Evolutionary conservation across 2,113 vertebrate genomes (phyloP).

Genomic region (Galbula dea): DNA sequence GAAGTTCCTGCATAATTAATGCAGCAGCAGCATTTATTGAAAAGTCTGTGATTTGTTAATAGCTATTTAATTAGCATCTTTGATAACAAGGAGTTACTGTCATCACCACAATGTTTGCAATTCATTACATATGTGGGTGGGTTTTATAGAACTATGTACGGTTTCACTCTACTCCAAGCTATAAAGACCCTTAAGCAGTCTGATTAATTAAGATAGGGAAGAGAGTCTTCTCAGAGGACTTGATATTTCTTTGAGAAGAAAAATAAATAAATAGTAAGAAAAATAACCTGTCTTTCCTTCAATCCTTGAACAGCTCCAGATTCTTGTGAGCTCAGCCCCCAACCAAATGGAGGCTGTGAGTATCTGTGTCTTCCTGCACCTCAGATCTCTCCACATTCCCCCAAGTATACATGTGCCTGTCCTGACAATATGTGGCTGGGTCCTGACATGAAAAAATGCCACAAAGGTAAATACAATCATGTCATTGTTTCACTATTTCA

Average conservation of each 20-base stretch:
- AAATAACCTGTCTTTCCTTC: neutral
- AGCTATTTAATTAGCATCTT: constrained; percentile 38
- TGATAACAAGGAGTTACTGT: neutral
- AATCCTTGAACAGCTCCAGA: constrained; percentile 78
- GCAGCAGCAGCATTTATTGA: constrained; percentile 11
- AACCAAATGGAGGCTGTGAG: constrained; percentile 93
- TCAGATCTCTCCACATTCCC: constrained; percentile 89
- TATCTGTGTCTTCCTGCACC: constrained; percentile 96
- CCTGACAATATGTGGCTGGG: constrained; percentile 91
- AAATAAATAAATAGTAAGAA: neutral
- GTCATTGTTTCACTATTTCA: neutral
- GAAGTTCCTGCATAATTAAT: constrained; percentile 41
- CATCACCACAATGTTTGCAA: neutral
- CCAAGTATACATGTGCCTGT: constrained; percentile 94
- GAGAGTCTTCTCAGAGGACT: neutral
- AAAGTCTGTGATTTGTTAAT: constrained; percentile 13
- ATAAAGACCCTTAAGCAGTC: neutral
- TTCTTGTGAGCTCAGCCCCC: constrained; percentile 85
- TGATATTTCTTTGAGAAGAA: neutral
- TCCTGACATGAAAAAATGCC: constrained; percentile 93
- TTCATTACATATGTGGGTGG: neutral
- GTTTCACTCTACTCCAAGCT: neutral
- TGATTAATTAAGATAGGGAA: neutral
- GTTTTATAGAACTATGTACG: neutral
- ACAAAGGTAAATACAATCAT: constrained; percentile 73